Evolutionary conservation across 1,140 invertebrate species (phyloP), one percentile per base, ranked within the genome.

Genomic region (Drosophila lowei): DNA sequence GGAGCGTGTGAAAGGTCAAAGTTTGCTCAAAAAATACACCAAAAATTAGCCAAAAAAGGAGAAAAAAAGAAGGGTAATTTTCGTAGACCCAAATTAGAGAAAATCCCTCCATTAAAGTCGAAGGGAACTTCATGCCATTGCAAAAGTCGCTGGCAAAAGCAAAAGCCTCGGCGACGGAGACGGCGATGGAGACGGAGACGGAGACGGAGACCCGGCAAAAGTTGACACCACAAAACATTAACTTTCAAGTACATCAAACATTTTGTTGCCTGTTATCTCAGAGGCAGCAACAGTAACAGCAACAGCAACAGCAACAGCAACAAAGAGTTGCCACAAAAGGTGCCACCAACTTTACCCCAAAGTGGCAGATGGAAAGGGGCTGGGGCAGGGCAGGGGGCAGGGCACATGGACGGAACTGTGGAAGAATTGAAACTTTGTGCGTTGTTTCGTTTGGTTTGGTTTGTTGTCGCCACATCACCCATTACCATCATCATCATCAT

Each of bases 191-290:
- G 44, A 9, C 38, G 43, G n/a, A 18, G 34, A 44, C 50, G 42
- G 41, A 48, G 58, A 28, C n/a, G 38, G 30, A 30, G 41, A 47
- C 23, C 21, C 34, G 42, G 46, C 61, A 64, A 71, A 79, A 84
- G 77, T 80, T 84, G 80, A 79, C 65, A 77, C 56, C 66, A 78
- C 71, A 67, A 88, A 78, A 83, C 83, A 88, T 88, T 83, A 88
- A 88, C 74, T 88, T 86, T 88, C 56, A 71, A 83, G 74, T 86
- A 86, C 78, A 88, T 88, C 81, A 88, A 88, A 88, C 81, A 86
- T 88, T 88, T 88, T 85, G 81, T 88, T 74, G 68, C 43, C 68
- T 75, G 68, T 78, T 86, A 88, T 78, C 83, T 88, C 41, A 63
- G 48, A 67, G 57, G 65, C 42, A 72, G 50, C 50, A 76, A 62